These are phyloP conservation scores for Drosophila bipectinata DNA, from an alignment of 1,140 invertebrate genomes.

Conservation along the genomic window DNA sequence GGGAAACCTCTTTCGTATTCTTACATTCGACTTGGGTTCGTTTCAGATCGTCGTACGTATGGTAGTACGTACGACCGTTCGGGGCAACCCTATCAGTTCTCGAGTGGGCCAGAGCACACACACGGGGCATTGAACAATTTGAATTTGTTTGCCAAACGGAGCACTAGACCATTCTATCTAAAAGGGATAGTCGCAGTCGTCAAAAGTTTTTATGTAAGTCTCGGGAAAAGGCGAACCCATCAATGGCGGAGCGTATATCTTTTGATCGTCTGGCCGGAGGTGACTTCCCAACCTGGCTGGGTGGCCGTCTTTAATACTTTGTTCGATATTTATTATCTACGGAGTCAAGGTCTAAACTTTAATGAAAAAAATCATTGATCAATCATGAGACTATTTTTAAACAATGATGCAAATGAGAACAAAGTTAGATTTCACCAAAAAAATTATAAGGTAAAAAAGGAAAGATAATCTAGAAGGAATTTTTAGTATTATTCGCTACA, in stretches of 20 bases:
- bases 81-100: constrained; percentile 37
- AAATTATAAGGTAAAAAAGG: no score
- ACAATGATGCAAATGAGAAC: neutral
- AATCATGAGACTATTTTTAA: neutral
- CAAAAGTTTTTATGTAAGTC: constrained; percentile 26
- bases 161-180: constrained; percentile 23
- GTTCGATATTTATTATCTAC: constrained; percentile 1
- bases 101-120: constrained; percentile 14
- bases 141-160: constrained; percentile 32
- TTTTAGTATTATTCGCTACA: no score
- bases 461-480: no score
- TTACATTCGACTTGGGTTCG: constrained; percentile 16
- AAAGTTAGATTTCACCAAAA: no score
- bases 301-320: neutral
- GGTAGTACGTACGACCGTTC: neutral
- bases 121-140: constrained; percentile 30
- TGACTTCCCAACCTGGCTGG: neutral
- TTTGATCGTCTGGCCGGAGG: neutral
- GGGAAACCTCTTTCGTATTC: constrained; percentile 9
- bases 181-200: neutral
- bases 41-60: constrained; percentile 14
- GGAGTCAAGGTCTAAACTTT: neutral
- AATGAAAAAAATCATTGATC: neutral
- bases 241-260: constrained; percentile 10
- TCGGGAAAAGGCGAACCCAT: constrained; percentile 2